These are phyloP conservation scores for Berghia stephanieae DNA, from an alignment of 1,140 invertebrate species.

Conservation along the genomic window DNA sequence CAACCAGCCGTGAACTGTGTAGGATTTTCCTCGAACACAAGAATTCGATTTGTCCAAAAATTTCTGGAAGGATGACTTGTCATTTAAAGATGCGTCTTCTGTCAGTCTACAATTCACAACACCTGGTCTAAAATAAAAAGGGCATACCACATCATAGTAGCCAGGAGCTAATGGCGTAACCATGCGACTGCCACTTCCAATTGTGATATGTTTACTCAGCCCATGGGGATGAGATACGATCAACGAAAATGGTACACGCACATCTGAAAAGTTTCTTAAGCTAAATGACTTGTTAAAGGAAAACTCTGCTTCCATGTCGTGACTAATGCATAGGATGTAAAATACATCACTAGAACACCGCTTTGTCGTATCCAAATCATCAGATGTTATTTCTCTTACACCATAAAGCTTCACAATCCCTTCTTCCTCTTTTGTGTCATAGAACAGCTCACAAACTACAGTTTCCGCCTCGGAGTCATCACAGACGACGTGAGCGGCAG, in stretches of 20 bases:
- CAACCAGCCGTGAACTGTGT: too few species aligned
- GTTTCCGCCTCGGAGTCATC: neutral
- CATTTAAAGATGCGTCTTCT: too few species aligned
- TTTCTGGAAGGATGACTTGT: too few species aligned
- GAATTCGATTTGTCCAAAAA: too few species aligned
- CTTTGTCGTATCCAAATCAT: neutral
- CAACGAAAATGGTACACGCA: neutral
- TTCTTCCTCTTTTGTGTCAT: neutral
- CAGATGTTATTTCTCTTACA: too few species aligned
- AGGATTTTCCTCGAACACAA: too few species aligned
- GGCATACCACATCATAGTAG: too few species aligned
- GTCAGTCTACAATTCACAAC: too few species aligned
- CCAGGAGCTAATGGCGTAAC: too few species aligned
- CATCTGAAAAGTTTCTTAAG: neutral
- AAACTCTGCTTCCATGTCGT: neutral
- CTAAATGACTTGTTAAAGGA: neutral
- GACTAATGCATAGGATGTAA: neutral
- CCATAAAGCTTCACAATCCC: too few species aligned
- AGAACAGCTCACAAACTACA: neutral
- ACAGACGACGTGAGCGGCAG: too few species aligned
- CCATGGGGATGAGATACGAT: constrained; percentile 11
- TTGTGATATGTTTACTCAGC: neutral
- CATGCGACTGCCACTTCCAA: neutral
- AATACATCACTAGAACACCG: neutral
- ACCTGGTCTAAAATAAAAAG: too few species aligned